A percentile compares a stretch with the other conserved stretches of the same genome.
These are phyloP conservation scores for Pyrocoelia pectoralis DNA, from an alignment of 2,888 invertebrate species.

Conservation along the genomic window DNA sequence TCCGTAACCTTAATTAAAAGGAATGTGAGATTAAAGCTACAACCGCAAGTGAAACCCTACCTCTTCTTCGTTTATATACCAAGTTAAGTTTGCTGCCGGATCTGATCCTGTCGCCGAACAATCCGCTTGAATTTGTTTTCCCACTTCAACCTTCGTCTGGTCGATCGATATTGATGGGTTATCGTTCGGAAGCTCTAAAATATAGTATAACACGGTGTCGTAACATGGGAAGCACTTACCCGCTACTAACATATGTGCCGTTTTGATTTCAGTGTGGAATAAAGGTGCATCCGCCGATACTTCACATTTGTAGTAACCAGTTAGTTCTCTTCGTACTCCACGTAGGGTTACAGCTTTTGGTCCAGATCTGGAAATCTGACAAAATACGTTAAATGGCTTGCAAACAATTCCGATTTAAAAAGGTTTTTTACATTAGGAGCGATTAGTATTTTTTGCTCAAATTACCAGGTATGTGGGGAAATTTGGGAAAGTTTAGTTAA, in stretches of 20 bases:
- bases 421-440: no score
- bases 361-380: conserved; percentile 60
- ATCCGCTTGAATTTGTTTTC: conserved; percentile 57
- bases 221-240: conserved; percentile 50
- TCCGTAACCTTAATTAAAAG: conserved; percentile 45
- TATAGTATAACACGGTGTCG: no score
- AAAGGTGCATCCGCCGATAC: conserved; percentile 60
- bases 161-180: conserved; percentile 56
- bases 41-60: conserved; percentile 46
- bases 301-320: conserved; percentile 60
- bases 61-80: conserved; percentile 60
- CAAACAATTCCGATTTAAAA: no score
- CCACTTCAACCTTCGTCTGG: conserved; percentile 59
- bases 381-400: no score
- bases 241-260: conserved; percentile 58
- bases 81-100: conserved; percentile 60
- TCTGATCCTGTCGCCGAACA: conserved; percentile 58
- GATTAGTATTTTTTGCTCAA: no score
- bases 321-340: conserved; percentile 54
- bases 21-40: background rate
- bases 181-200: conserved; percentile 56
- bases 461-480: no score
- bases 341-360: conserved; percentile 57
- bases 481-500: no score
- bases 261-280: conserved; percentile 58